A percentile compares a stretch with the other conserved stretches of the same genome.
These are phyloP conservation scores for Fistularia commersonii DNA, from an alignment of 2,797 vertebrate genomes.

Conservation along the genomic window DNA sequence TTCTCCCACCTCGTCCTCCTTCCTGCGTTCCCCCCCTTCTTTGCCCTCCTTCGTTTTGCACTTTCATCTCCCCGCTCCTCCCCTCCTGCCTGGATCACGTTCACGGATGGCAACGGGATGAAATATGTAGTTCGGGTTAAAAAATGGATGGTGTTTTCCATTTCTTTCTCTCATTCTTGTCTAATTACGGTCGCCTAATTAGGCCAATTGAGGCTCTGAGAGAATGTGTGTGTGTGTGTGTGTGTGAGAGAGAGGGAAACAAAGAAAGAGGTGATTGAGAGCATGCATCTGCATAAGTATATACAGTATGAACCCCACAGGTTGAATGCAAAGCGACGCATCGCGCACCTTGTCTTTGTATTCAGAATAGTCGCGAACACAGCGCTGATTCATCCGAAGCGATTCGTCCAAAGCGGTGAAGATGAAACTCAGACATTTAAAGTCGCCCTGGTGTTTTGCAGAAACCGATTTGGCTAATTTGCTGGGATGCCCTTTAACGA, in stretches of 20 bases:
- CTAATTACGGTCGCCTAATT: constrained; percentile 66
- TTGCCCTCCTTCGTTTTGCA: not conserved
- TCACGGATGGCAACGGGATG: constrained; percentile 20
- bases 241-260: not conserved
- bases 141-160: constrained; percentile 45
- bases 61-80: not conserved
- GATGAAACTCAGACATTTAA: too few relatives aligned
- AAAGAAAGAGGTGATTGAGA: constrained; percentile 1
- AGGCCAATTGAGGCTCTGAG: constrained; percentile 51
- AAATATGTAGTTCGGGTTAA: constrained; percentile 30
- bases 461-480: too few relatives aligned
- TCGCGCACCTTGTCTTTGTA: not conserved
- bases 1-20: constrained; percentile 3
- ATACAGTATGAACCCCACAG: constrained; percentile 15
- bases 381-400: too few relatives aligned
- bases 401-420: too few relatives aligned
- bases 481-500: too few relatives aligned
- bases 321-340: constrained; percentile 47
- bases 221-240: constrained; percentile 16
- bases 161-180: constrained; percentile 46
- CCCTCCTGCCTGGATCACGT: constrained; percentile 7
- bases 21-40: not conserved
- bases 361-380: too few relatives aligned
- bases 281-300: constrained; percentile 38
- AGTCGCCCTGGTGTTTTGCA: too few relatives aligned